A percentile compares a stretch with the other conserved stretches of the same genome.
phyloP scores from a whole-genome alignment of 2,797 vertebrate genomes.

The Tachyglossus aculeatus region DNA sequence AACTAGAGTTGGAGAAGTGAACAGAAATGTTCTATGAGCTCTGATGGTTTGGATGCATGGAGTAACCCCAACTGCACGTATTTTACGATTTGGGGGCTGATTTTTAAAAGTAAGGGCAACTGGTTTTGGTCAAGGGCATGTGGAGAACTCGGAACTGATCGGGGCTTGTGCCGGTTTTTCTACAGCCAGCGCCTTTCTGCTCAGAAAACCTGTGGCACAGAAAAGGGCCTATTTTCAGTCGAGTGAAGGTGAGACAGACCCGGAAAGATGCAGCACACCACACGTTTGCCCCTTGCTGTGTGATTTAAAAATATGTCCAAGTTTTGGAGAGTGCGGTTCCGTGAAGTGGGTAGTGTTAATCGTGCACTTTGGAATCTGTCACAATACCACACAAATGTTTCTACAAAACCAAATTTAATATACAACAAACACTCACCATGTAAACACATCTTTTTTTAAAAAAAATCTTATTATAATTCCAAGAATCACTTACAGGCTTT shows the following conservation, averaged over 20 bases:
- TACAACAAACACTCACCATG: constrained; percentile 79
- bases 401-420: constrained; percentile 82
- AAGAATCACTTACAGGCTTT: constrained; percentile 75
- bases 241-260: background rate
- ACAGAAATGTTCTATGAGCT: too few relatives aligned
- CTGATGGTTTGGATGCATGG: too few relatives aligned
- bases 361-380: constrained; percentile 72
- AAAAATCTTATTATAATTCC: constrained; percentile 75
- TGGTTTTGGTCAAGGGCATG: too few relatives aligned
- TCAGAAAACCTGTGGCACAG: background rate
- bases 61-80: too few relatives aligned
- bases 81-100: too few relatives aligned
- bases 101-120: too few relatives aligned
- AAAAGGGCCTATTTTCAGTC: background rate
- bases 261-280: background rate
- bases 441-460: constrained; percentile 73
- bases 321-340: constrained; percentile 1
- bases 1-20: too few relatives aligned
- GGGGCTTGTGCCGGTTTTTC: too few relatives aligned
- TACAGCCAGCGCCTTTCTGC: too few relatives aligned
- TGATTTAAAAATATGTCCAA: background rate
- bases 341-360: constrained; percentile 30
- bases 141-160: too few relatives aligned
- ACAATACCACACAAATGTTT: constrained; percentile 78
- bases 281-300: background rate